Evolutionary conservation across 23 tunicate genomes (phyloP), one percentile per base, ranked within the genome.

Genomic region (Oikopleura dioica): DNA sequence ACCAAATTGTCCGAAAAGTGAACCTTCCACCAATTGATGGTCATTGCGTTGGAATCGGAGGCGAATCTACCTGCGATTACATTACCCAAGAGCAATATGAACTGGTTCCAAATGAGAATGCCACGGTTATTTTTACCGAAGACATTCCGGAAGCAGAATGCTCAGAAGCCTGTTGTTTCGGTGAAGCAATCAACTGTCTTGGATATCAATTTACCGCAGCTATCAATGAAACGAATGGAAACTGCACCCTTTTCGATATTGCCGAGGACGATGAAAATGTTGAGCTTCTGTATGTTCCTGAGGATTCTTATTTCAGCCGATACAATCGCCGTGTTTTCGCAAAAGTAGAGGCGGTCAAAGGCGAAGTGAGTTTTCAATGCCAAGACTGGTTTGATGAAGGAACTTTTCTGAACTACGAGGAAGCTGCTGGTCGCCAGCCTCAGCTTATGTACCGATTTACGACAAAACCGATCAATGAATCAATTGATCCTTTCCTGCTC

Each of bases 371-470:
- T n/a, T 78, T 91, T 35, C 84, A 82, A 67, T 91, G 97, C 79
- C 68, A 85, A 37, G 79, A 82, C 37, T 91, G 97, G 97, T 81
- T 79, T 37, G 97, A 91, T 69, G 97, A 91, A 80, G 97, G 97
- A 1, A 84, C 80, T 35, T 37, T 59, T 37, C 78, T 59, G 37
- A n/a, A 78, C 29, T 85, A 85, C 36, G 84, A 86, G 16, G 50
- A 82, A 77, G 67, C 68, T 0, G 82, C 82, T 44, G 82, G 80
- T 35, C 38, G 84, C 35, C 37, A 79, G 32, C 84, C 97, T 36
- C 68, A 79, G 69, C 84, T 91, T 9, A 85, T 91, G 12, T 91
- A 91, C 44, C 85, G 85, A 78, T 91, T 87, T 44, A 78, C 84
- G 32, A 88, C 97, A 2, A 5, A 85, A 26, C 94, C 92, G 0